Evolutionary conservation across 2,113 vertebrate genomes (phyloP).

Genomic region (Malurus elegans): DNA sequence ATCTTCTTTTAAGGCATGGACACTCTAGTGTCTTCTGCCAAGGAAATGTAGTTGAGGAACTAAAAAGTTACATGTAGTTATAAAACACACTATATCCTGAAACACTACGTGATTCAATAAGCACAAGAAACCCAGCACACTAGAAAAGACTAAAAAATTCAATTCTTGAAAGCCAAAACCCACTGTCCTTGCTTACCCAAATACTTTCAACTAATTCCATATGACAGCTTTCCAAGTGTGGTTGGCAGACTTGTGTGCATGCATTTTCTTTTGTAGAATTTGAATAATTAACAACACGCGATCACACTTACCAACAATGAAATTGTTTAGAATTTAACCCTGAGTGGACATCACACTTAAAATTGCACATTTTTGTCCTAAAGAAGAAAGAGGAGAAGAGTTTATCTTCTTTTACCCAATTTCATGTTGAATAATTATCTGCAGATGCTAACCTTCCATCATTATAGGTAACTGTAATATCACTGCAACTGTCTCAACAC

Average conservation of each 20-base stretch:
- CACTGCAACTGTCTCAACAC: conserved; percentile 28
- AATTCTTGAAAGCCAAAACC: neutral
- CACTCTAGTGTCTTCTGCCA: neutral
- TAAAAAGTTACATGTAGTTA: neutral
- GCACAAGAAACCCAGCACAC: neutral
- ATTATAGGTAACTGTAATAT: neutral
- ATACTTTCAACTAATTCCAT: neutral
- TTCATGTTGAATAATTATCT: neutral
- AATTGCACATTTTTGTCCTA: neutral
- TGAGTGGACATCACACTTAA: neutral
- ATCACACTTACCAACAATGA: neutral
- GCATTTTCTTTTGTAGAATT: neutral
- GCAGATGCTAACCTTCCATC: neutral
- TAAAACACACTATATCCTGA: neutral
- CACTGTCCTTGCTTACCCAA: neutral
- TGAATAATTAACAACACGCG: neutral
- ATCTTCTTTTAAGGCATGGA: neutral
- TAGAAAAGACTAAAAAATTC: neutral
- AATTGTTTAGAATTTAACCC: neutral
- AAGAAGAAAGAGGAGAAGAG: neutral
- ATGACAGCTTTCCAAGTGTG: neutral
- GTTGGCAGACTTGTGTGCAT: neutral
- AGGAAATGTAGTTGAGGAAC: neutral
- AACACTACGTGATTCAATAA: neutral
- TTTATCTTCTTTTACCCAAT: neutral